A percentile compares a stretch with the other conserved stretches of the same genome.
phyloP scores from a whole-genome alignment of 2,797 vertebrate genomes.

The Poeciliopsis turneri region DNA sequence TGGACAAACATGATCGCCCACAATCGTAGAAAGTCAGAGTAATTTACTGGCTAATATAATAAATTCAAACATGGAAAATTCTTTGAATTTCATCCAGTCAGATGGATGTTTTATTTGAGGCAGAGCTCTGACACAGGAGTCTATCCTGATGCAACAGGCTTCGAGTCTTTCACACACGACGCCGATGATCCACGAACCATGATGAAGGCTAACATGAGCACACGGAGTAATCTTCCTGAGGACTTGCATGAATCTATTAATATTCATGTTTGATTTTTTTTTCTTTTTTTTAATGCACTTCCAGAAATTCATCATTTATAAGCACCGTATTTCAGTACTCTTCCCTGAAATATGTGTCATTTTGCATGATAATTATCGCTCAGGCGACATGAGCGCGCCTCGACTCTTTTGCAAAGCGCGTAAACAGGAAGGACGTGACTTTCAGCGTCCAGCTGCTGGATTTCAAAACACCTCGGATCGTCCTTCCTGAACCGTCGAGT shows the following conservation, averaged over 20 bases:
- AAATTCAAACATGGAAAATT: neutral
- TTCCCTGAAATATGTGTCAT: neutral
- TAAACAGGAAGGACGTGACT: neutral
- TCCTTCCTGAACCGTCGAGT: neutral
- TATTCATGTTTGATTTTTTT: neutral
- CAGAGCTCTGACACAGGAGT: neutral
- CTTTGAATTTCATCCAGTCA: neutral
- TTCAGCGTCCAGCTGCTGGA: neutral
- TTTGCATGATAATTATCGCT: neutral
- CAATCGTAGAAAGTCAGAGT: neutral
- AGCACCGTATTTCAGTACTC: neutral
- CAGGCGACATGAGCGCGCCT: neutral
- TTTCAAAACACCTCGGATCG: neutral
- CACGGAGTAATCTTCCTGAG: neutral
- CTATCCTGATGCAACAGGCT: neutral
- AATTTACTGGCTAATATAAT: neutral
- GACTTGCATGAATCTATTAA: neutral
- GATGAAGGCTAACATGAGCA: neutral
- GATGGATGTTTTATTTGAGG: neutral
- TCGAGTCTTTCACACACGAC: neutral
- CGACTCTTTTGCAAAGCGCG: neutral
- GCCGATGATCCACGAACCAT: neutral
- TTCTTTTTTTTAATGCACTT: neutral
- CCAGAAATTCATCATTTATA: neutral
- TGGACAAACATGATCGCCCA: neutral